phyloP scores from a whole-genome alignment of 2,113 vertebrate genomes.

The Cranoglanis bouderius region DNA sequence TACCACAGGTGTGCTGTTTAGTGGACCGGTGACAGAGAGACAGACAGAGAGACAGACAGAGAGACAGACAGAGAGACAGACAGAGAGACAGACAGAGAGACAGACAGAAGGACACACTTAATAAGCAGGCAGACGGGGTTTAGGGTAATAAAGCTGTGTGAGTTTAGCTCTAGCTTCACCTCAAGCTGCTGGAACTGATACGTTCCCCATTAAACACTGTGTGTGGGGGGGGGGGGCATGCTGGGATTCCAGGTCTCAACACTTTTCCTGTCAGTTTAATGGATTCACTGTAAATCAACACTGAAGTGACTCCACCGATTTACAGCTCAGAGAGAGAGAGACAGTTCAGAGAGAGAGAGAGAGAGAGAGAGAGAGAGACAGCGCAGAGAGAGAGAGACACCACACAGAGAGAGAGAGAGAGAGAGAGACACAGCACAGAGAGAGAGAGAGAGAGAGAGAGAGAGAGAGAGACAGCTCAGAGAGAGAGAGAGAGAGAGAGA shows the following conservation, averaged over 20 bases:
- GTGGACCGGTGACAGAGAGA: background rate
- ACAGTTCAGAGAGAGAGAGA: background rate
- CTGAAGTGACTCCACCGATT: constrained; percentile 69
- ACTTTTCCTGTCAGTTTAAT: constrained; percentile 64
- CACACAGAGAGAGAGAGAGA: background rate
- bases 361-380: background rate
- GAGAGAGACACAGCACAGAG: background rate
- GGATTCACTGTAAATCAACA: constrained; percentile 65
- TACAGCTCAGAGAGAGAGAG: constrained; percentile 22
- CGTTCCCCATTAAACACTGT: constrained; percentile 55
- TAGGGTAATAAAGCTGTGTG: background rate
- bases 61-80: background rate
- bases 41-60: constrained; percentile 12
- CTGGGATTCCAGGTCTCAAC: background rate
- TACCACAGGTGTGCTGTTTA: background rate
- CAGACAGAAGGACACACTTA: constrained; percentile 5
- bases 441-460: too few species aligned
- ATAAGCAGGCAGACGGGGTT: background rate
- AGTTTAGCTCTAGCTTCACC: constrained; percentile 2
- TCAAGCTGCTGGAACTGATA: constrained; percentile 37
- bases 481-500: too few species aligned
- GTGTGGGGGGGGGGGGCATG: constrained; percentile 45
- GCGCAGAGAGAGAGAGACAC: too few species aligned
- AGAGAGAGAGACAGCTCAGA: too few species aligned
- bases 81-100: constrained; percentile 12